phyloP scores from a whole-genome alignment of 2,888 invertebrate species.

The Chymomyza caudatula region DNA sequence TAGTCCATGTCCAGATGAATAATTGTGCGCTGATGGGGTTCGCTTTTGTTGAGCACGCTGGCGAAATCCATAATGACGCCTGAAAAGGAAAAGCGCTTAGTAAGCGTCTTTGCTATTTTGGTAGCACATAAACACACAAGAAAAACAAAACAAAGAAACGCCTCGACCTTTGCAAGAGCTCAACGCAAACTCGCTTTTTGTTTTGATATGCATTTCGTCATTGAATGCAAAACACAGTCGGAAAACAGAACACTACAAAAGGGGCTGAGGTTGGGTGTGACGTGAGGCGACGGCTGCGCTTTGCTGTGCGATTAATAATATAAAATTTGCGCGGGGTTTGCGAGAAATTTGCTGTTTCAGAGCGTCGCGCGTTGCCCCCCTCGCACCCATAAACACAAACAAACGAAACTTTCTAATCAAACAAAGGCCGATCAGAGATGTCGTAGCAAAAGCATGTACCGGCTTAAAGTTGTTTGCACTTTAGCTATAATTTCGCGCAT shows the following conservation, averaged over 20 bases:
- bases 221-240: background rate
- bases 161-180: background rate
- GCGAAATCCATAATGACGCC: constrained; percentile 72
- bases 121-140: background rate
- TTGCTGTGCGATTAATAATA: background rate
- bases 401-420: constrained; percentile 64
- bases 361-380: constrained; percentile 10
- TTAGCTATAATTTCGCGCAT: constrained; percentile 43
- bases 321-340: constrained; percentile 35
- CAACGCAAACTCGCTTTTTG: background rate
- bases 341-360: constrained; percentile 45
- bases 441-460: constrained; percentile 43
- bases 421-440: constrained; percentile 33
- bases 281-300: background rate
- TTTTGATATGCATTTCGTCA: background rate
- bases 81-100: background rate
- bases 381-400: constrained; percentile 6
- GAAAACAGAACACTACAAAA: background rate
- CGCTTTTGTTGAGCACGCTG: constrained; percentile 67
- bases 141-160: background rate
- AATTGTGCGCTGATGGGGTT: constrained; percentile 83
- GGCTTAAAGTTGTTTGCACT: constrained; percentile 43
- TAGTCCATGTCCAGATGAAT: constrained; percentile 91
- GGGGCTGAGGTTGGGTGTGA: background rate
- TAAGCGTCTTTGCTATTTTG: background rate